Evolutionary conservation across 1,140 invertebrate genomes (phyloP).

Genomic region (Asobara japonica): DNA sequence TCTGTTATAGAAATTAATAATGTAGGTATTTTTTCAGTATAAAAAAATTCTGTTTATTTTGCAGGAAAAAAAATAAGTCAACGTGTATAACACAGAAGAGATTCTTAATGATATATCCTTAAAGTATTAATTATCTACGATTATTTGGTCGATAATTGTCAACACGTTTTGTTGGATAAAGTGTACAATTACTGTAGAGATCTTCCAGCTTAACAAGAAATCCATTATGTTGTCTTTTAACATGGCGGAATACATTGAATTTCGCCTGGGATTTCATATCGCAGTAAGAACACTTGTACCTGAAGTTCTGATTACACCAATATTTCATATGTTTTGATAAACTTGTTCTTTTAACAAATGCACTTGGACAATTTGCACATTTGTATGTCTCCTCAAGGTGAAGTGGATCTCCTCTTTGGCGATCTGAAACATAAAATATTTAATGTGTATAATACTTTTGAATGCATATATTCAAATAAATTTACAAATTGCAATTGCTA

Average conservation of each 20-base stretch:
- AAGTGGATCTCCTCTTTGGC: neutral
- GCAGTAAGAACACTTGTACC: constrained; percentile 52
- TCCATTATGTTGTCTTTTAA: neutral
- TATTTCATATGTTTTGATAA: neutral
- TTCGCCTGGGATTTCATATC: constrained; percentile 41
- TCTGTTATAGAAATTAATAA: too few relatives aligned
- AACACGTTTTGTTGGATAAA: too few relatives aligned
- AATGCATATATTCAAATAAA: too few relatives aligned
- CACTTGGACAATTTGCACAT: neutral
- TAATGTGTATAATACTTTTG: too few relatives aligned
- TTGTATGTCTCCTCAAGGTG: neutral
- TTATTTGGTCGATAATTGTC: too few relatives aligned
- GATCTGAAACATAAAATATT: neutral
- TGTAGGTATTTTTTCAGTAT: too few relatives aligned
- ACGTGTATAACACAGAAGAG: too few relatives aligned
- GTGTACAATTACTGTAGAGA: neutral
- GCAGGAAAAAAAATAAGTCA: too few relatives aligned
- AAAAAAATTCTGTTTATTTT: too few relatives aligned
- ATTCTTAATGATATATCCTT: too few relatives aligned
- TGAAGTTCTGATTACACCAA: neutral
- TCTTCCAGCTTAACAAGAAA: neutral
- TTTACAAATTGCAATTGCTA: too few relatives aligned
- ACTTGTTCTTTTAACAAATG: neutral
- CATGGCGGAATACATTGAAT: constrained; percentile 37
- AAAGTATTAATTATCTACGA: too few relatives aligned